Percentiles rank a stretch among this genome's conserved stretches.
Conservation (phyloP, 2,113 vertebrate species). For the Hippocampus barbouri region DNA sequence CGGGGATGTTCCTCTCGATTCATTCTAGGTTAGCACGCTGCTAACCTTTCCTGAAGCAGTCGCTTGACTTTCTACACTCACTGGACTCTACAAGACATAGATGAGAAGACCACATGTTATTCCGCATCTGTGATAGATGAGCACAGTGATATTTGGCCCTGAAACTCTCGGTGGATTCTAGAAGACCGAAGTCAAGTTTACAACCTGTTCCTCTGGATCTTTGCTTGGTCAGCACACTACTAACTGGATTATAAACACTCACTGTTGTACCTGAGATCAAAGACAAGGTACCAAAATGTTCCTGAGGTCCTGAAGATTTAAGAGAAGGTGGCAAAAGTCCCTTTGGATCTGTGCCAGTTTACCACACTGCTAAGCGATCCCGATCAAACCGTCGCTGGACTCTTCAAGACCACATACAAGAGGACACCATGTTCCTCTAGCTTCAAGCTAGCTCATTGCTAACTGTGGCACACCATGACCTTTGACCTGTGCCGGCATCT, state of each 20-base stretch:
- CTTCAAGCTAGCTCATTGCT: too few species aligned
- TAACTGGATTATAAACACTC: not conserved
- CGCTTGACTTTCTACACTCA: not conserved
- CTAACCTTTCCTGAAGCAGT: not conserved
- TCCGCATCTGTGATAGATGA: not conserved
- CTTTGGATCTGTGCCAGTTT: not conserved
- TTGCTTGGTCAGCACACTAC: not conserved
- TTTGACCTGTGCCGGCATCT: not conserved
- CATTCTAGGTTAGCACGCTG: not conserved
- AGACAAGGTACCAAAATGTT: not conserved
- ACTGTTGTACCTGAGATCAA: not conserved
- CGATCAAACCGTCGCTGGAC: not conserved
- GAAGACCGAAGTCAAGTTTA: not conserved
- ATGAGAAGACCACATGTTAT: not conserved
- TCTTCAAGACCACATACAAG: not conserved
- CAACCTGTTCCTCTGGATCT: not conserved
- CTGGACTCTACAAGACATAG: not conserved
- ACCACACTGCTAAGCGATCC: not conserved
- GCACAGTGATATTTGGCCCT: not conserved
- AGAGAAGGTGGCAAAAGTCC: not conserved
- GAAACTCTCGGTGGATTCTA: not conserved
- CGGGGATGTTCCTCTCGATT: not conserved
- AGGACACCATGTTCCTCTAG: not conserved
- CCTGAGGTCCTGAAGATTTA: not conserved
- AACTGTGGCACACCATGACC: too few species aligned